Evolutionary conservation across 2,113 vertebrate genomes (phyloP).

Genomic region (Taurulus bubalis): DNA sequence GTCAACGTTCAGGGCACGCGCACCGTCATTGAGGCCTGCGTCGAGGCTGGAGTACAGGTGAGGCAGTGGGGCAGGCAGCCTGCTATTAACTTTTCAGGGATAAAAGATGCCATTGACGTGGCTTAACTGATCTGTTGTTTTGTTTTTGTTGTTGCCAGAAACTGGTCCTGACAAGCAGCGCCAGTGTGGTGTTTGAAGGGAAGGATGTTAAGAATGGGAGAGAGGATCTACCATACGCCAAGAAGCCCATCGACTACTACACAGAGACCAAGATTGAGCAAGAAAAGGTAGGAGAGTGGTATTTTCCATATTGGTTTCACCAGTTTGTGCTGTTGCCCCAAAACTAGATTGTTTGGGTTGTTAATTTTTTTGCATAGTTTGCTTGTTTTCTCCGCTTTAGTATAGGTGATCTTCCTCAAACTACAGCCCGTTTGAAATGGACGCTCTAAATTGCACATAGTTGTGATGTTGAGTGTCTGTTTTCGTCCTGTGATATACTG

Average conservation of each 20-base stretch:
- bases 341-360: neutral
- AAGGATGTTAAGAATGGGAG: conserved; percentile 92
- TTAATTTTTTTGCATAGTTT: neutral
- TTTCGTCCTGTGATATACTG: neutral
- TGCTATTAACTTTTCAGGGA: neutral
- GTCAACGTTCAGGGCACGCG: conserved; percentile 93
- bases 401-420: neutral
- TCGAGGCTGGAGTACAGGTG: conserved; percentile 93
- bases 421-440: neutral
- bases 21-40: conserved; percentile 90
- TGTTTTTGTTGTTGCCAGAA: conserved; percentile 80
- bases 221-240: conserved; percentile 94
- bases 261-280: conserved; percentile 97
- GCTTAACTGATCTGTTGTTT: neutral
- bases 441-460: neutral
- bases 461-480: neutral
- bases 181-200: conserved; percentile 96
- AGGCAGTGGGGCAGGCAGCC: conserved; percentile 76
- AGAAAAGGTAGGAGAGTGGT: conserved; percentile 87
- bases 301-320: neutral
- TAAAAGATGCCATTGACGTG: neutral
- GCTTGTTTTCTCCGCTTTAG: neutral
- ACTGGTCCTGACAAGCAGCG: conserved; percentile 95
- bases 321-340: neutral
- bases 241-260: conserved; percentile 95